Base-by-base conservation (phyloP, 2,888 invertebrate species). In the Onchidella celtica region DNA sequence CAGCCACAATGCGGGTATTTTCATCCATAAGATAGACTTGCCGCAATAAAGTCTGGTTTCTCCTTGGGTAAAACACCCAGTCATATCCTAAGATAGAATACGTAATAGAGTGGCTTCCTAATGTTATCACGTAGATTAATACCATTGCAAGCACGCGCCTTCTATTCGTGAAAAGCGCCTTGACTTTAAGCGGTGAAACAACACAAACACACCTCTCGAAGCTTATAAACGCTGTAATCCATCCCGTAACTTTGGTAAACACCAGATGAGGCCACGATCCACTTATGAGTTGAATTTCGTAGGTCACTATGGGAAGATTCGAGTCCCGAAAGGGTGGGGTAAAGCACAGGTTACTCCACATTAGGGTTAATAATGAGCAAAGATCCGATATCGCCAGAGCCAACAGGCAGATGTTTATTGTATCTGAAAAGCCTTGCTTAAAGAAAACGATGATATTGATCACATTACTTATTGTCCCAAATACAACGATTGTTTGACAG, bases 121-220 rank as follows among this genome's bases (percentile, higher is more conserved):
- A 2, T 0, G 47, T 69, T n/a, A 77, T 38, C 24, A 57, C 17
- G 27, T 55, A 77, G 2, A 77, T 11, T 2, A 21, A 2, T 27
- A 59, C 24, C 6, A 77, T 55, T 14, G n/a, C n/a, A 1, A 57
- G 6, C 14, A 36, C 17, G 17, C 32, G 38, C 14, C 36, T 27
- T 3, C 2, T 57, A 9, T 11, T 11, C 0, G 66, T 77, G 57
- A 77, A 68, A 1, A 77, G 34, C 21, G 34, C 57, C 57, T 59
- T 66, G 6, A 77, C 69, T 65, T 77, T 68, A 24, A 77, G n/a
- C 3, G 77, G 77, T 1, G 36, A 14, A 29, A 40, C 32, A 36
- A 77, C 65, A 14, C 77, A 77, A 14, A 77, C 3, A 21, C 77
- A 77, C n/a, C 77, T 68, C 68, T 77, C 68, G 6, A 77, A 57